Base-by-base conservation (phyloP, 2,797 vertebrate genomes). In the Poeciliopsis paucimaculata region DNA sequence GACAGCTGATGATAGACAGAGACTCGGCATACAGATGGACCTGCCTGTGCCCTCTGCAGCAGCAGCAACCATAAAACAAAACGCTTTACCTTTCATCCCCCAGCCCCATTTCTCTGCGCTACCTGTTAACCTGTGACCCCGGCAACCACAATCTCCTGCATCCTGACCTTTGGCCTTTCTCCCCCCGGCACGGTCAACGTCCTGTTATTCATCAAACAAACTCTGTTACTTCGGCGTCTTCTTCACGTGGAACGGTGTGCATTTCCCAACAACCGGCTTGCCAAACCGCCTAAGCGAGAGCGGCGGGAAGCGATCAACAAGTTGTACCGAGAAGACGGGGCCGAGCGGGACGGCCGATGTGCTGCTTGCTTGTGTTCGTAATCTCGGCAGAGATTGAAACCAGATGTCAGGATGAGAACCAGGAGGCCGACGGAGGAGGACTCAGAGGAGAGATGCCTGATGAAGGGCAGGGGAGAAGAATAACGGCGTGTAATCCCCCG, bases 111-210 rank as follows among this genome's bases (percentile, higher is more conserved):
- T 49, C 78, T 86, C 68, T 47, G 72, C 66, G 76, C 86, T 93
- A 93, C 92, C 91, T 93, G 91, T 91, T 92, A 88, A 90, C 85
- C 90, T 64, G 82, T 73, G 86, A 90, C 83, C 87, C 79, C 73
- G 20, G 16, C 47, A 87, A 83, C 80, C 81, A 72, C 62, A 75
- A 90, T 72, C 86, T 73, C 45, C 84, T 74, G 70, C 66, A 49
- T 80, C 73, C 77, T 85, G 77, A 91, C 84, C 90, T 77, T 28
- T 87, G 73, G 88, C 84, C 84, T 80, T 78, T 88, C 71, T 84
- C 87, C 6, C 46, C 87, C 73, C 73, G 26, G 4, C 92, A 93
- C 64, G 82, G 82, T 89, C 89, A 89, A 89, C 49, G 68, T 87
- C 85, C 89, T 87, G 85, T 72, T 84, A 47, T 86, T 85, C 77